Evolutionary conservation across 2,888 invertebrate genomes (phyloP).

Genomic region (Boloria selene): DNA sequence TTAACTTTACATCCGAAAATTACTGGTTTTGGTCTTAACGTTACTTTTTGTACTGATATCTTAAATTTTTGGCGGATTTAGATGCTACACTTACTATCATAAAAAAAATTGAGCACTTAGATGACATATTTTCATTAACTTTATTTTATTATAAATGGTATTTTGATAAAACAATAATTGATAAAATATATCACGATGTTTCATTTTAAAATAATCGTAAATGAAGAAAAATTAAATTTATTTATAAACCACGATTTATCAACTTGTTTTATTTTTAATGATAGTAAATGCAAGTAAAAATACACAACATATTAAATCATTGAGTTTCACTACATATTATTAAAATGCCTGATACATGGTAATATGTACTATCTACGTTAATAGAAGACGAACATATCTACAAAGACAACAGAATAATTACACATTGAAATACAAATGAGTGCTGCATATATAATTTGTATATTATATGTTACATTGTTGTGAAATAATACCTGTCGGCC

Average conservation of each 20-base stretch:
- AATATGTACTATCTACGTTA: neutral
- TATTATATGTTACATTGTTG: conserved; percentile 31
- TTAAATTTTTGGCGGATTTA: conserved; percentile 3
- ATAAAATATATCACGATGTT: too few relatives aligned
- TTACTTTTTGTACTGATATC: conserved; percentile 5
- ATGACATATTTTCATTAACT: too few relatives aligned
- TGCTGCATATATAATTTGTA: conserved; percentile 27
- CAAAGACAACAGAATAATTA: conserved; percentile 18
- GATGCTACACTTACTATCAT: too few relatives aligned
- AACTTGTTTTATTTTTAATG: too few relatives aligned
- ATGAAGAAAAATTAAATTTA: too few relatives aligned
- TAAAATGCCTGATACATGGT: neutral
- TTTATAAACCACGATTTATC: too few relatives aligned
- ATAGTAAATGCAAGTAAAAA: too few relatives aligned
- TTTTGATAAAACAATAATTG: too few relatives aligned
- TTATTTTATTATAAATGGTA: too few relatives aligned
- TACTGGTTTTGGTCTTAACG: conserved; percentile 16
- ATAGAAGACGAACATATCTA: neutral
- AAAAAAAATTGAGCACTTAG: too few relatives aligned
- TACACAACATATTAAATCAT: too few relatives aligned
- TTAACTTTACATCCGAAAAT: conserved; percentile 25
- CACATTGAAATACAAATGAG: conserved; percentile 12
- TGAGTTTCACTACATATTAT: neutral
- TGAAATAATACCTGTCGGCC: conserved; percentile 37
- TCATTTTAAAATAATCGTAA: too few relatives aligned